Evolutionary conservation across 2,113 vertebrate genomes (phyloP), one percentile per base, ranked within the genome.

Genomic region (Recurvirostra avosetta): DNA sequence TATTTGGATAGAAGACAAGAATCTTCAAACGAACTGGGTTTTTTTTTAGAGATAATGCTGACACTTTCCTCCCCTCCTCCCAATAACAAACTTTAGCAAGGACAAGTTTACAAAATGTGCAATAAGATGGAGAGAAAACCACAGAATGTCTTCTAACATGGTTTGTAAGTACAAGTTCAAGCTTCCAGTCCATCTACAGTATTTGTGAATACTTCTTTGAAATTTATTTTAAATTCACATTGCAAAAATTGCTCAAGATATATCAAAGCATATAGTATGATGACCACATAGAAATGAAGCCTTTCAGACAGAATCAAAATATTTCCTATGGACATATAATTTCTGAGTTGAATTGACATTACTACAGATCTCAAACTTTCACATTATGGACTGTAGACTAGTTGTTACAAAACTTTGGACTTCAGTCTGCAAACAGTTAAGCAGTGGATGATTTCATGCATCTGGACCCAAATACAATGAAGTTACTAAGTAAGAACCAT

Each of bases 1-100:
- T 94, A 63, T 66, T 91, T 95, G 85, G 90, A 90, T 34, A 68
- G 22, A 86, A 73, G 38, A 79, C 90, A 97, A 90, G 32, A 94
- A 86, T 88, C 45, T 90, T 61, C 38, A 47, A 86, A 66, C 66
- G 2, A 76, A 12, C 11, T 32, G 7, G 1, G 0, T 1, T 50
- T 71, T 38, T 38, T 52, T 83, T 88, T 53, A 62, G n/a, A 52
- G 7, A 70, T 53, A 66, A 58, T 70, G 23, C 1, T 78, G 9
- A 36, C 76, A 38, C 2, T 93, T 73, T 63, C 34, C 10, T 82
- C 4, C 30, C 5, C 9, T 56, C 3, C 30, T 68, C 26, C 11
- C 7, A 59, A 6, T 18, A 41, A 29, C 7, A 56, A 79, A 66
- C 23, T 58, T 65, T 30, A 79, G 2, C 12, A 3, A 26, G 56